phyloP scores from a whole-genome alignment of 2,888 invertebrate genomes.

The Euplexia lucipara region DNA sequence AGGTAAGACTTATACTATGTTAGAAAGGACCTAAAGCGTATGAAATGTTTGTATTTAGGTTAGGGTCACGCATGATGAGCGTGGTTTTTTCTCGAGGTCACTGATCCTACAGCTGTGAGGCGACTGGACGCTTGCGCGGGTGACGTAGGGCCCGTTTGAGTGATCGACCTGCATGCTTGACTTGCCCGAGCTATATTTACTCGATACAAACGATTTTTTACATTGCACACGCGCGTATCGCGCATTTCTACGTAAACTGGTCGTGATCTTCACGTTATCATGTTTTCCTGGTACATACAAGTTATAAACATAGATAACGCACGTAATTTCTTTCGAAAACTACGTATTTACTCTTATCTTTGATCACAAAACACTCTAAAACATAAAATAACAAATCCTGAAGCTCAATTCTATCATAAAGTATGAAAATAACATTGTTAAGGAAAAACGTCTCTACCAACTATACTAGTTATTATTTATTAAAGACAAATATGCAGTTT shows the following conservation, averaged over 20 bases:
- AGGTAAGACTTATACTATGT: slow-evolving; percentile 63
- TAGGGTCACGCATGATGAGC: slow-evolving; percentile 82
- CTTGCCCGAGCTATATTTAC: slow-evolving; percentile 82
- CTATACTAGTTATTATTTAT: not conserved
- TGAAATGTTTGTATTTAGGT: slow-evolving; percentile 74
- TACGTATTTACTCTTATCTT: slow-evolving; percentile 26
- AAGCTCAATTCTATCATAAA: slow-evolving; percentile 4
- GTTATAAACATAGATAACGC: slow-evolving; percentile 52
- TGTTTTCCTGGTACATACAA: slow-evolving; percentile 60
- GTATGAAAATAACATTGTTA: not conserved
- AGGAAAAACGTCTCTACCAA: slow-evolving; percentile 33
- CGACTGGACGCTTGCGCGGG: slow-evolving; percentile 82
- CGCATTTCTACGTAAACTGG: slow-evolving; percentile 61
- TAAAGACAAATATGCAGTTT: slow-evolving; percentile 4
- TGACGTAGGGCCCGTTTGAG: slow-evolving; percentile 80
- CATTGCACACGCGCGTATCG: slow-evolving; percentile 69
- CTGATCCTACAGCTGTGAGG: slow-evolving; percentile 85
- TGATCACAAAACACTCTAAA: slow-evolving; percentile 7
- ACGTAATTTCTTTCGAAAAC: slow-evolving; percentile 38
- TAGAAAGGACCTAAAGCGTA: slow-evolving; percentile 48
- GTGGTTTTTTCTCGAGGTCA: slow-evolving; percentile 88
- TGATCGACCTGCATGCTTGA: slow-evolving; percentile 84
- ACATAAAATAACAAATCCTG: not conserved
- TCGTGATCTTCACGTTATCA: slow-evolving; percentile 63
- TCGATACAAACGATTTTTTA: slow-evolving; percentile 67